These are phyloP conservation scores for Epiperipatus broadwayi DNA, from an alignment of 2,888 invertebrate species.

Conservation along the genomic window DNA sequence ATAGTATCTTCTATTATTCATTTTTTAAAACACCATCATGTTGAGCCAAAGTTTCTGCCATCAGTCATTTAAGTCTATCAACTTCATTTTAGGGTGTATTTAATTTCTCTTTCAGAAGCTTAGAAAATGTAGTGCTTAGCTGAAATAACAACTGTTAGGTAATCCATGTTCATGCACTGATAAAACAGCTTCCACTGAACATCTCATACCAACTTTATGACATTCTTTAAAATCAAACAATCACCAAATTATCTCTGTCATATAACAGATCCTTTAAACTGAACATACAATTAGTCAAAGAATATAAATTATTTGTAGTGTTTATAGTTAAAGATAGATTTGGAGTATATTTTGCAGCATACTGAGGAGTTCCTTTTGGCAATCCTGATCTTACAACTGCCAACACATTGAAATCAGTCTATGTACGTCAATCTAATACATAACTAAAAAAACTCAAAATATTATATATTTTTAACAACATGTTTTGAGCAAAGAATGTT, in stretches of 20 bases:
- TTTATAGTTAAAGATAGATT: slow-evolving; percentile 44
- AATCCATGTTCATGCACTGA: slow-evolving; percentile 94
- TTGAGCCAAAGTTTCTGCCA: slow-evolving; percentile 77
- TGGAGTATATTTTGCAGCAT: slow-evolving; percentile 22
- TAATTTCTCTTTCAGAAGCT: slow-evolving; percentile 92
- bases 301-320: slow-evolving; percentile 75
- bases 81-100: slow-evolving; percentile 91
- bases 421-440: slow-evolving; percentile 24
- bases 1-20: slow-evolving; percentile 90
- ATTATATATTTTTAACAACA: no score
- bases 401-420: slow-evolving; percentile 25
- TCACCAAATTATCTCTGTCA: slow-evolving; percentile 95
- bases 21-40: slow-evolving; percentile 87
- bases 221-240: slow-evolving; percentile 93
- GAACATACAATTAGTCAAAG: slow-evolving; percentile 95
- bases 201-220: slow-evolving; percentile 82
- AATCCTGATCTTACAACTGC: slow-evolving; percentile 43
- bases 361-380: slow-evolving; percentile 42
- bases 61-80: slow-evolving; percentile 78
- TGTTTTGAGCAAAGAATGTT: no score
- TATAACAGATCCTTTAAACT: slow-evolving; percentile 96
- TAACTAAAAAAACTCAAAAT: no score
- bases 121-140: slow-evolving; percentile 95
- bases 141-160: slow-evolving; percentile 86
- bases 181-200: slow-evolving; percentile 63